Conservation (phyloP, 2,888 invertebrate species). For the Agrochola litura region DNA sequence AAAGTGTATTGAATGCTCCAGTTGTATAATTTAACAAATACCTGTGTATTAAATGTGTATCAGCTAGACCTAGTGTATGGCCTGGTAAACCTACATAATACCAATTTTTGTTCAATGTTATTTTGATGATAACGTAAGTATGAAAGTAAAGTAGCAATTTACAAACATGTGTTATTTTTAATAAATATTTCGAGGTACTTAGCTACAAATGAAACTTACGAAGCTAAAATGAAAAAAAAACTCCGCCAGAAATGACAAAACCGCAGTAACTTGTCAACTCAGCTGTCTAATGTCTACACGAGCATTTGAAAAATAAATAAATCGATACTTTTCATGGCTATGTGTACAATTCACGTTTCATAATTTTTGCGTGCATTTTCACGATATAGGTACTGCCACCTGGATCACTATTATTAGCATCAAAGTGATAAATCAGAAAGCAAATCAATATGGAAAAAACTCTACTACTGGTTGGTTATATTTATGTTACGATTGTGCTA, state of each 20-base stretch:
- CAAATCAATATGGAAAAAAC: constrained; percentile 27
- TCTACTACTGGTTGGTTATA: not conserved
- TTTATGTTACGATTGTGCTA: not conserved
- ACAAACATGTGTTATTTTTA: constrained; percentile 5
- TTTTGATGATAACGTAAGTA: not conserved
- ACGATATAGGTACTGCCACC: constrained; percentile 2
- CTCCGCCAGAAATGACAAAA: constrained; percentile 12
- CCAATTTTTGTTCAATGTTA: not conserved
- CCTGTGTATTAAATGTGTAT: not conserved
- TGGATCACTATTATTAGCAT: constrained; percentile 26
- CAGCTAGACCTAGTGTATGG: not conserved
- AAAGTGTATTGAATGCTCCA: not conserved
- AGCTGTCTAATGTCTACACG: constrained; percentile 34
- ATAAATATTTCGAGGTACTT: not conserved
- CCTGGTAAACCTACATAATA: not conserved
- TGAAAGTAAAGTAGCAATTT: not conserved
- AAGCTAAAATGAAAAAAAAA: constrained; percentile 3
- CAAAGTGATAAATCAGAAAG: constrained; percentile 15
- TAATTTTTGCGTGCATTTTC: constrained; percentile 13
- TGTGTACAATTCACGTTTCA: constrained; percentile 1
- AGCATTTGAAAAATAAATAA: constrained; percentile 41
- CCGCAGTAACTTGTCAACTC: constrained; percentile 28
- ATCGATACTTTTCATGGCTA: constrained; percentile 30
- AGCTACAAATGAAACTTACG: not conserved
- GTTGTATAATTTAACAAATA: not conserved